These are phyloP conservation scores for Sardina pilchardus DNA, from an alignment of 2,113 vertebrate species.

Conservation along the genomic window DNA sequence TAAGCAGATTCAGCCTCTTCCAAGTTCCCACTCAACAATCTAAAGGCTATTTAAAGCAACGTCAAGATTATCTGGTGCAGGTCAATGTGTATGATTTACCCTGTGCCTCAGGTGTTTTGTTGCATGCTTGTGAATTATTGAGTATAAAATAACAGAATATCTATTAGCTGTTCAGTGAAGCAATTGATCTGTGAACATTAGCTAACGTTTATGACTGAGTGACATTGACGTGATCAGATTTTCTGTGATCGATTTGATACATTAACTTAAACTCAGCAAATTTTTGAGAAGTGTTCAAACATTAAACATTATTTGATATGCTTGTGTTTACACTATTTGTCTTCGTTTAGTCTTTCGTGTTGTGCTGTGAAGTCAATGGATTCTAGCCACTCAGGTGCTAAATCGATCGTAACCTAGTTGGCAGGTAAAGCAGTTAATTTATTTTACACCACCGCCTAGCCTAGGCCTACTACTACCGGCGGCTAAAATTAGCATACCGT, in stretches of 20 bases:
- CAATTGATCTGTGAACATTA: not conserved
- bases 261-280: not conserved
- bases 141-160: not conserved
- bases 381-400: not conserved
- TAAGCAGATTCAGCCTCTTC: constrained; percentile 44
- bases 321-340: too few species aligned
- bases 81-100: not conserved
- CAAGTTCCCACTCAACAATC: not conserved
- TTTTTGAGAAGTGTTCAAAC: too few species aligned
- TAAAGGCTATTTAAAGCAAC: not conserved
- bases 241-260: not conserved
- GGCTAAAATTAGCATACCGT: not conserved
- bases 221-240: not conserved
- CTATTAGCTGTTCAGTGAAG: not conserved
- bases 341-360: too few species aligned
- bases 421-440: too few species aligned
- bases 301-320: too few species aligned
- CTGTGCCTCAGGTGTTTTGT: not conserved
- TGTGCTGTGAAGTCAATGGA: not conserved
- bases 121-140: not conserved
- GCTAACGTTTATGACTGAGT: not conserved
- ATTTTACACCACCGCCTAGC: too few species aligned
- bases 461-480: not conserved
- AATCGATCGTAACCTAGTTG: not conserved
- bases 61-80: not conserved